phyloP scores from a whole-genome alignment of 2,797 vertebrate species.

The Anguilla obscura region DNA sequence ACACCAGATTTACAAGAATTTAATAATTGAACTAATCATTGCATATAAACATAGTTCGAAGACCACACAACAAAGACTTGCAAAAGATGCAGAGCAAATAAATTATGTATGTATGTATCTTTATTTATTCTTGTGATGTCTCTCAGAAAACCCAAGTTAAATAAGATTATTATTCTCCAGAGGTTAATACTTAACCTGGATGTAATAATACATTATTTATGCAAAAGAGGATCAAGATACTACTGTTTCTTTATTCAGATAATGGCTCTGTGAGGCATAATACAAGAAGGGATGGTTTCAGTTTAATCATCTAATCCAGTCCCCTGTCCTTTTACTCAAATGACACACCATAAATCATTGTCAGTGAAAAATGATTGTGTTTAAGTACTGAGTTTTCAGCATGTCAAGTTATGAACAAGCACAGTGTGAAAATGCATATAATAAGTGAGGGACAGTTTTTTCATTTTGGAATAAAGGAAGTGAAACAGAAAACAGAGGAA shows the following conservation, averaged over 20 bases:
- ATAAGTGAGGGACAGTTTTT: neutral
- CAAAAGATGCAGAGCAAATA: neutral
- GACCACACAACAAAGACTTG: neutral
- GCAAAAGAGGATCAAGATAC: neutral
- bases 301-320: neutral
- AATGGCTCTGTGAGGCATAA: neutral
- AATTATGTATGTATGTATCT: neutral
- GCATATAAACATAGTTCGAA: neutral
- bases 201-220: neutral
- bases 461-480: neutral
- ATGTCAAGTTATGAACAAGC: neutral
- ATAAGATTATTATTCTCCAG: neutral
- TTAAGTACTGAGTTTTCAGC: neutral
- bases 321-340: neutral
- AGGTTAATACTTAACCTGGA: neutral
- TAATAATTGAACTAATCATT: neutral
- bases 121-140: conserved; percentile 1
- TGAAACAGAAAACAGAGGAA: neutral
- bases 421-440: neutral
- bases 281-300: neutral
- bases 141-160: neutral
- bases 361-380: neutral
- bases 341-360: neutral
- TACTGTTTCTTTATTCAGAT: neutral
- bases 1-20: no score